These are phyloP conservation scores for Euwallacea fornicatus DNA, from an alignment of 1,140 invertebrate genomes.

Conservation along the genomic window DNA sequence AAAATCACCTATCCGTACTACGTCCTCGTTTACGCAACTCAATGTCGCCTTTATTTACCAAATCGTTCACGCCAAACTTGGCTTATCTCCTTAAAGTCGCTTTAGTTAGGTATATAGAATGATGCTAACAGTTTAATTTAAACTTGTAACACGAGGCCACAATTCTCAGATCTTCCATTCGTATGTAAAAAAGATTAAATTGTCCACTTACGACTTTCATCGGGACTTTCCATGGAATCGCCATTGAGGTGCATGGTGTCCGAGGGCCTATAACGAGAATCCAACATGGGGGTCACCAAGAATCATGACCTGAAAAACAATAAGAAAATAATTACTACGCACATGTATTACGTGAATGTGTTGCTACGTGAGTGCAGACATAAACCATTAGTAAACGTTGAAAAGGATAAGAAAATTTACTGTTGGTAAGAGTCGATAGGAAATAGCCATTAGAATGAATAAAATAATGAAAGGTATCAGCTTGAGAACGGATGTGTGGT, in stretches of 20 bases:
- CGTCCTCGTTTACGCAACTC: conserved; percentile 4
- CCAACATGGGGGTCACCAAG: conserved; percentile 12
- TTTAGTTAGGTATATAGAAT: neutral
- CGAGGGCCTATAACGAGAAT: conserved; percentile 20
- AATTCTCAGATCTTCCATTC: too few relatives aligned
- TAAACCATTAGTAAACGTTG: too few relatives aligned
- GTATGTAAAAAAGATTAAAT: neutral
- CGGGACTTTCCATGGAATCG: conserved; percentile 47
- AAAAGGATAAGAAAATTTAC: neutral
- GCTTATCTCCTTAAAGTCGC: conserved; percentile 14
- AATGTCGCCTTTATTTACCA: conserved; percentile 10
- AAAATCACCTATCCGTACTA: neutral
- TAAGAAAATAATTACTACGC: too few relatives aligned
- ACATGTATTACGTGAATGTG: too few relatives aligned
- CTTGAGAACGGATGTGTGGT: conserved; percentile 22
- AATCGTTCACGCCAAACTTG: conserved; percentile 8
- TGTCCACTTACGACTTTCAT: conserved; percentile 46
- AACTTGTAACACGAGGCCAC: too few relatives aligned
- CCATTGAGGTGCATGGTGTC: conserved; percentile 46
- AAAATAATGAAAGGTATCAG: neutral
- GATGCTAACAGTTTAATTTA: neutral
- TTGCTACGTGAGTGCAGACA: too few relatives aligned
- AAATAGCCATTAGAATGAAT: conserved; percentile 11
- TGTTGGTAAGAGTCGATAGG: neutral
- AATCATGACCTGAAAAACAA: too few relatives aligned